Evolutionary conservation across 1,140 invertebrate genomes (phyloP).

Genomic region (Macrosteles quadrilineatus): DNA sequence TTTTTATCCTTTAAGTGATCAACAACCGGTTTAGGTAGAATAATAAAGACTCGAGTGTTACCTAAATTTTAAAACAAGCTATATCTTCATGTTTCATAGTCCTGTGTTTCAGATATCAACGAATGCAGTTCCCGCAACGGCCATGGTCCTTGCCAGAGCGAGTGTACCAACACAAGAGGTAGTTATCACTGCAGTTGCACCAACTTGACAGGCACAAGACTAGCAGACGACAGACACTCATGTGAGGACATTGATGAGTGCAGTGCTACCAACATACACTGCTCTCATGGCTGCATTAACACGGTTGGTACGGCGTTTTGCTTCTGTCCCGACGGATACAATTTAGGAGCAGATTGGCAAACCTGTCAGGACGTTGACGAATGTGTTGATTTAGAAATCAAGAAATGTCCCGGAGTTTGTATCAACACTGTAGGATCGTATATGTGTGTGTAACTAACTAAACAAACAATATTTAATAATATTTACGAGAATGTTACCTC

Average conservation of each 20-base stretch:
- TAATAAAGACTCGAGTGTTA: no score
- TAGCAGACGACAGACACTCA: conserved; percentile 54
- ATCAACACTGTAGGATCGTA: no score
- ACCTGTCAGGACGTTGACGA: conserved; percentile 39
- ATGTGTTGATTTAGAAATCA: no score
- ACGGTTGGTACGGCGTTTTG: conserved; percentile 70
- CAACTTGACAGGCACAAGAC: conserved; percentile 55
- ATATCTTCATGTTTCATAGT: no score
- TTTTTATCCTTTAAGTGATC: no score
- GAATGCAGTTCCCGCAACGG: conserved; percentile 63
- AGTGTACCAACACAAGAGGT: conserved; percentile 63
- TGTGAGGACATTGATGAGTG: conserved; percentile 63
- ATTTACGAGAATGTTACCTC: no score
- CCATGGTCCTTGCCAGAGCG: conserved; percentile 66
- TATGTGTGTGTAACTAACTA: no score
- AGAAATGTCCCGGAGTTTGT: no score
- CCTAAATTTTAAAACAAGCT: no score
- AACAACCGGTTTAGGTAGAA: no score
- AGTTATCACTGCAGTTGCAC: conserved; percentile 63
- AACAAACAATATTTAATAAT: no score
- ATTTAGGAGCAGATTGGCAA: conserved; percentile 59
- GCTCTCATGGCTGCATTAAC: conserved; percentile 69
- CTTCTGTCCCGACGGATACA: conserved; percentile 63
- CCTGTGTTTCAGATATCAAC: conserved; percentile 56
- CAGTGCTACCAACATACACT: conserved; percentile 50